Evolutionary conservation across 2,888 invertebrate species (phyloP), one percentile per base, ranked within the genome.

Genomic region (Drosophila anomalata): DNA sequence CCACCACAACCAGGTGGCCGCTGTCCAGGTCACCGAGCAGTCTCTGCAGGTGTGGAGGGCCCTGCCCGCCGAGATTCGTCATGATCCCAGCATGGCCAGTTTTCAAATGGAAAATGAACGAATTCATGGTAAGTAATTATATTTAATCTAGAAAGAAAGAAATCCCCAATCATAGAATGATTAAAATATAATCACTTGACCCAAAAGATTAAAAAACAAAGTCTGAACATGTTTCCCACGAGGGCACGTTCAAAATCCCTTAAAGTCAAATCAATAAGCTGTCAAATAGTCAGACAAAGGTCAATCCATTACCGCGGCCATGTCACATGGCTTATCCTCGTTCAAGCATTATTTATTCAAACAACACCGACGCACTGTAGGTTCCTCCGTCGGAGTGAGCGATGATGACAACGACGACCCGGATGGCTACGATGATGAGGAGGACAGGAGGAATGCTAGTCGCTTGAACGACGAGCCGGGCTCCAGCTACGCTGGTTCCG

Each of bases 31-130:
- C 52, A 94, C 94, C 0, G 94, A 94, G 8, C 93, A 94, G 26
- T 93, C 94, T 20, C 80, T 95, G 70, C 94, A 94, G 76, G 93
- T 95, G 22, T 95, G 95, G 95, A 91, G 94, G 54, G 93, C 94
- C 51, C 89, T 95, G 3, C 95, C 95, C 0, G 94, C 94, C 66
- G 93, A 93, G 72, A 94, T 95, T 88, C 94, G 94, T 66, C 92
- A 93, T 76, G 95, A 95, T 90, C 95, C 95, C 0, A 93, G 94
- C 41, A 90, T 95, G 89, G 94, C 93, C 20, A 93, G 93, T 0
- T 95, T 95, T 84, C 90, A 91, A 86, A 82, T 90, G 79, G 92
- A 92, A 60, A 89, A 92, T 51, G 91, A 92, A 50, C 85, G 91
- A 14, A 78, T 92, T 55, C 90, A 90, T 65, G 92, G 92, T 91